Base-by-base conservation (phyloP, 2,797 vertebrate genomes). In the Alcedo quadribrachys region DNA sequence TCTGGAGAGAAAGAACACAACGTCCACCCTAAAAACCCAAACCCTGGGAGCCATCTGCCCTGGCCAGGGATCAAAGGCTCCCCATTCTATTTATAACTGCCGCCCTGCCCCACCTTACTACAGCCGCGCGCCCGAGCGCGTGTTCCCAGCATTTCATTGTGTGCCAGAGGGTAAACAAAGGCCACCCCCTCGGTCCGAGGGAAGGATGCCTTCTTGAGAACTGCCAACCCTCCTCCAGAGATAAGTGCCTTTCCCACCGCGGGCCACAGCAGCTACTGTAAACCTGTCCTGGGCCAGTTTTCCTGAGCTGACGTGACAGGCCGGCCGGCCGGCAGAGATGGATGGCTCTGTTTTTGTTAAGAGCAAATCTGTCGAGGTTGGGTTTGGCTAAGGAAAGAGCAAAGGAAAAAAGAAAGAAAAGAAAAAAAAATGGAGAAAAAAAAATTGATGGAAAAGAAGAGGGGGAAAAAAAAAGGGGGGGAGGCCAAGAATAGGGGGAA, bases 161-260 rank as follows among this genome's bases (percentile, higher is more conserved):
- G 96, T 97, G 97, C 98, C 97, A 97, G 96, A 96, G 96, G 89
- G 97, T 98, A 98, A 98, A 98, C 98, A 98, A 97, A 96, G 96
- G 93, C 96, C 97, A 96, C 95, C 96, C 97, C 95, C 96, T 87
- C 83, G 48, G 95, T 94, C 93, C 10, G 40, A 91, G 97, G 92
- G 94, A 97, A 96, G 97, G 97, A 97, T 95, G 97, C 97, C 93
- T 97, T 97, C 70, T 58, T 93, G 96, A 97, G 96, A 96, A 74
- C 88, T 75, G 94, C 30, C 22, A 94, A 91, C 93, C 75, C 25
- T 96, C 77, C 32, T 62, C 77, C 27, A 45, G 92, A 96, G 97
- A 97, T 97, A 97, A 97, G 96, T 97, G 96, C 88, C 91, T 94
- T 97, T 96, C 96, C 96, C 93, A 94, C 89, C 50, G 53, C 8